phyloP scores from a whole-genome alignment of 2,113 vertebrate species.

The Probosciger aterrimus region DNA sequence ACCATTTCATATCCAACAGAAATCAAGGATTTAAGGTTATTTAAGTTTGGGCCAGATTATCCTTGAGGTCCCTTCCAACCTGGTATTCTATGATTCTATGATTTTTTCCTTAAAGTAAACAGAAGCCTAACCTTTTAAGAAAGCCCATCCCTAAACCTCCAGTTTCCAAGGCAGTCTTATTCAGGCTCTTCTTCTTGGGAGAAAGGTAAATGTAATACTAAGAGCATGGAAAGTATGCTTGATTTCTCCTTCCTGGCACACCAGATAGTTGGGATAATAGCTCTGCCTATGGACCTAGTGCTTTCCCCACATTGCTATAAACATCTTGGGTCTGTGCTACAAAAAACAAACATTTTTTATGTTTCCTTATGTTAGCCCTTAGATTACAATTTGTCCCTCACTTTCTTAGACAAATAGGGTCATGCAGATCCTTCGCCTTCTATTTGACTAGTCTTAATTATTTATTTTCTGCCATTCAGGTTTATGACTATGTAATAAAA shows the following conservation, averaged over 20 bases:
- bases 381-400: background rate
- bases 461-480: conserved; percentile 62
- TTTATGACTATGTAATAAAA: conserved; percentile 62
- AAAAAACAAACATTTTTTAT: conserved; percentile 10
- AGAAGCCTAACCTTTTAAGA: background rate
- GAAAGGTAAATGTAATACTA: background rate
- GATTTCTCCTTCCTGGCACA: background rate
- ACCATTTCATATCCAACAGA: background rate
- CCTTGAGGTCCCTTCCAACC: background rate
- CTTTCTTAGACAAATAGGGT: conserved; percentile 4
- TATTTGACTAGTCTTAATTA: conserved; percentile 55
- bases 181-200: background rate
- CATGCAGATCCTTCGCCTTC: background rate
- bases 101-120: background rate
- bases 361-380: background rate
- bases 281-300: background rate
- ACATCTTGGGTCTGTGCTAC: background rate
- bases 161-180: background rate
- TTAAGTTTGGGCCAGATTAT: background rate
- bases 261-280: background rate
- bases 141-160: background rate
- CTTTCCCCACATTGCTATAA: background rate
- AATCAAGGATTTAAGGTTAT: background rate
- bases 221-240: background rate
- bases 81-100: background rate